These are phyloP conservation scores for Andrena trimmerana DNA, from an alignment of 2,888 invertebrate species.

Conservation along the genomic window DNA sequence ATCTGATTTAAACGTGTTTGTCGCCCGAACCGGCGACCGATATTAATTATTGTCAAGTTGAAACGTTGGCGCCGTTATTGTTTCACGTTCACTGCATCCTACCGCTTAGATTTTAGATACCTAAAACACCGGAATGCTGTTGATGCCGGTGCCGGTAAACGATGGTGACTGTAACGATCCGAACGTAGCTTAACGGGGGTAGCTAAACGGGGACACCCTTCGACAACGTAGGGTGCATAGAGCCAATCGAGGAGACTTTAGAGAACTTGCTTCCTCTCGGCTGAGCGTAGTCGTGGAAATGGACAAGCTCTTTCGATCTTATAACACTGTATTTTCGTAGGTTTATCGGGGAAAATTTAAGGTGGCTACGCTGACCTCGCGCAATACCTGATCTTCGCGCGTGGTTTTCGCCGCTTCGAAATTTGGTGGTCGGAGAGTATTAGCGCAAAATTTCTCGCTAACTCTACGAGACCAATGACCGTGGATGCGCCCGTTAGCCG, in stretches of 20 bases:
- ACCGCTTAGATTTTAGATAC: too few relatives aligned
- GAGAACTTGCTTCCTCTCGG: slow-evolving; percentile 25
- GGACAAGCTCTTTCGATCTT: slow-evolving; percentile 11
- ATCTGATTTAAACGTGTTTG: background rate
- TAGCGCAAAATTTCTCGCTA: too few relatives aligned
- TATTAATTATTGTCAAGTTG: slow-evolving; percentile 10
- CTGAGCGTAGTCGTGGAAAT: background rate
- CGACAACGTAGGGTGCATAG: slow-evolving; percentile 28
- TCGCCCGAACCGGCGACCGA: background rate
- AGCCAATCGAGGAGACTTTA: slow-evolving; percentile 51
- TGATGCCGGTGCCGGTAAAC: slow-evolving; percentile 8
- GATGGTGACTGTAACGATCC: background rate
- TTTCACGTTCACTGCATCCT: background rate
- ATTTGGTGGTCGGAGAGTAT: too few relatives aligned
- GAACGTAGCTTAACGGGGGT: slow-evolving; percentile 21
- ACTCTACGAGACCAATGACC: too few relatives aligned
- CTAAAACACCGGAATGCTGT: background rate
- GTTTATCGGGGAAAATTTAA: background rate
- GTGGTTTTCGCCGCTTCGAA: too few relatives aligned
- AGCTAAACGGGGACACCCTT: slow-evolving; percentile 34
- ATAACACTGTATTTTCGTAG: background rate
- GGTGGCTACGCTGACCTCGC: too few relatives aligned
- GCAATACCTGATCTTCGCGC: too few relatives aligned
- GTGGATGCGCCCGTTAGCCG: too few relatives aligned
- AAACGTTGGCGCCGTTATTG: background rate